Evolutionary conservation across 2,113 vertebrate genomes (phyloP).

Genomic region (Pangasianodon gigas): DNA sequence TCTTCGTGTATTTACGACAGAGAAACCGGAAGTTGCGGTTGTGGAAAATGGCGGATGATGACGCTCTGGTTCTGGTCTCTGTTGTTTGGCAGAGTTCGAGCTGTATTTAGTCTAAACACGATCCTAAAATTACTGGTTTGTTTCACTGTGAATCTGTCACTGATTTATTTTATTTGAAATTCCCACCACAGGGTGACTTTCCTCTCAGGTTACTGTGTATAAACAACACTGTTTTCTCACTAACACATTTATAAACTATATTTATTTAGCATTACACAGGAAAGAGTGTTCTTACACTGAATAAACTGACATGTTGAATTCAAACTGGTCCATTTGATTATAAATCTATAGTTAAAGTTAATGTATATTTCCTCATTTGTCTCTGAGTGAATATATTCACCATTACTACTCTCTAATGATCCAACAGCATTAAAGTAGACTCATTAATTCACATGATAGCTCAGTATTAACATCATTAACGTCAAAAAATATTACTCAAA

Average conservation of each 20-base stretch:
- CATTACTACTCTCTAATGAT: background rate
- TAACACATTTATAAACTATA: background rate
- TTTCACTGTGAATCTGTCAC: background rate
- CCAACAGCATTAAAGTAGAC: no score
- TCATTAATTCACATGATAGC: background rate
- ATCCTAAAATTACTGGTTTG: background rate
- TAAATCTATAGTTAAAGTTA: no score
- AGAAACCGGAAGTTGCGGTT: constrained; percentile 13
- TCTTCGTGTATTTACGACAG: constrained; percentile 13
- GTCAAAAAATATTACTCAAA: background rate
- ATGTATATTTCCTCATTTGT: no score
- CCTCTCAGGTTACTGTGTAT: background rate
- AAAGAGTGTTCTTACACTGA: background rate
- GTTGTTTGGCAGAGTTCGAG: background rate
- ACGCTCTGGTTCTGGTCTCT: background rate
- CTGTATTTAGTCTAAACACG: background rate
- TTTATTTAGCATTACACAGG: background rate
- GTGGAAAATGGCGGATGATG: constrained; percentile 6
- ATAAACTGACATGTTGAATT: background rate
- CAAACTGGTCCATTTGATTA: no score
- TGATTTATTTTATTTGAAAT: background rate
- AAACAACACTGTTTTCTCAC: background rate
- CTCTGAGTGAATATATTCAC: no score
- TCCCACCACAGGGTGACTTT: background rate
- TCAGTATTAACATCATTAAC: background rate